Base-by-base conservation (phyloP, 2,888 invertebrate species). In the Nezara viridula region DNA sequence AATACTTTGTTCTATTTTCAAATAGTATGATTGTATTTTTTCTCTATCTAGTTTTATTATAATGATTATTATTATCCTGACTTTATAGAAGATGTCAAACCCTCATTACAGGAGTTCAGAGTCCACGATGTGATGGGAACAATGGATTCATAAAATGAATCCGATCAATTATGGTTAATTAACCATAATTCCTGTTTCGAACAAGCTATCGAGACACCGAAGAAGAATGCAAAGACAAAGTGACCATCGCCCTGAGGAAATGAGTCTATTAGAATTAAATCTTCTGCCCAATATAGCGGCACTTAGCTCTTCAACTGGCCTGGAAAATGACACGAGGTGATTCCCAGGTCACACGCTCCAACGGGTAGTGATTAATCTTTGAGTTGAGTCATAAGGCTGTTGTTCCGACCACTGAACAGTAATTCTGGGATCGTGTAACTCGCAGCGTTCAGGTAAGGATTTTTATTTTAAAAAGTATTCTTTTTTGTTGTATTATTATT, bases 171-270 rank as follows among this genome's bases (percentile, higher is more conserved):
- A 37, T 73, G 66, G 16, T 73, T 73, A 73, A 73, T 73, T 37
- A 12, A 73, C 32, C 66, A 73, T 73, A 73, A 73, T 73, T 73
- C 66, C 66, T 73, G 66, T 6, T 37, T 21, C 2, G 66, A 37
- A 73, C 5, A 37, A 37, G 2, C 66, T 21, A 73, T 37, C 37
- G 19, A 73, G 66, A 21, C 66, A 21, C 66, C 14, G 81, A 81
- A n/a, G 81, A 81, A 24, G 44, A 47, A 81, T 81, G 12, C 81
- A 9, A n/a, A n/a, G 40, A 47, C 40, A 81, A 81, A 81, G 81
- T 81, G 81, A 44, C 81, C 81, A 40, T 24, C 81, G n/a, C n/a
- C 47, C 81, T 81, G n/a, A 81, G 81, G 81, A 81, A 81, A 81
- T 81, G 81, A 47, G 81, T 14, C 44, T 44, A 81, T 81, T 44